A percentile compares a stretch with the other conserved stretches of the same genome.
These are phyloP conservation scores for Anthoscopus minutus DNA, from an alignment of 2,113 vertebrate genomes.

Conservation along the genomic window DNA sequence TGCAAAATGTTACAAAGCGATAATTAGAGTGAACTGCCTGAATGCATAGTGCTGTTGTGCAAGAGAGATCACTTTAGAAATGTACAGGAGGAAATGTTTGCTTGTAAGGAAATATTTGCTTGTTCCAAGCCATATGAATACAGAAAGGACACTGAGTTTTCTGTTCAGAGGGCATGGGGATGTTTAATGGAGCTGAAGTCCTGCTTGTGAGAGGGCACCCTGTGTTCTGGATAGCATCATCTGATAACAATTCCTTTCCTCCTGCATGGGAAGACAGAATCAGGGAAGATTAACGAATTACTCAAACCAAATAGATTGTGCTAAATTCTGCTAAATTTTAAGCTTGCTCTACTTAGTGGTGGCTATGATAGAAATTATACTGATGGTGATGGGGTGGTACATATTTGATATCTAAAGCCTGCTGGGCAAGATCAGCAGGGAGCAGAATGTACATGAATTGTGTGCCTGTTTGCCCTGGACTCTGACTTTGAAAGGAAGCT, in stretches of 20 bases:
- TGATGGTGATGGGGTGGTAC: not conserved
- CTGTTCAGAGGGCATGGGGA: not conserved
- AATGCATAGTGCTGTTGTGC: conserved; percentile 2
- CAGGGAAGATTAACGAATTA: not conserved
- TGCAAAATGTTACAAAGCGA: not conserved
- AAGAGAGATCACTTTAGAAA: conserved; percentile 34
- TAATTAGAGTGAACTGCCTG: not conserved
- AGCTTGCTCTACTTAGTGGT: not conserved
- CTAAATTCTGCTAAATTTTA: not conserved
- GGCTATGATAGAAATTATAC: accelerated
- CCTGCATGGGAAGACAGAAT: not conserved
- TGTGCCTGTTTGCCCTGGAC: not conserved
- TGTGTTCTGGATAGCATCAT: not conserved
- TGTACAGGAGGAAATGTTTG: conserved; percentile 35
- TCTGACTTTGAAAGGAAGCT: conserved; percentile 35
- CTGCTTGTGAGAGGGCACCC: not conserved
- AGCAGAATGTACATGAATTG: not conserved
- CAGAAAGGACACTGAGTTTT: conserved; percentile 55
- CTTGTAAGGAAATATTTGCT: conserved; percentile 46
- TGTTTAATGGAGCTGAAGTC: not conserved
- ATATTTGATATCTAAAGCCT: not conserved
- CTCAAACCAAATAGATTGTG: not conserved
- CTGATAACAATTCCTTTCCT: not conserved
- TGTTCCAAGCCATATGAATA: conserved; percentile 37
- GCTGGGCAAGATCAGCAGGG: not conserved